A percentile compares a stretch with the other conserved stretches of the same genome.
These are phyloP conservation scores for Parazoanthus darwini DNA, from an alignment of 92 coral and sea anemone genomes.

Conservation along the genomic window DNA sequence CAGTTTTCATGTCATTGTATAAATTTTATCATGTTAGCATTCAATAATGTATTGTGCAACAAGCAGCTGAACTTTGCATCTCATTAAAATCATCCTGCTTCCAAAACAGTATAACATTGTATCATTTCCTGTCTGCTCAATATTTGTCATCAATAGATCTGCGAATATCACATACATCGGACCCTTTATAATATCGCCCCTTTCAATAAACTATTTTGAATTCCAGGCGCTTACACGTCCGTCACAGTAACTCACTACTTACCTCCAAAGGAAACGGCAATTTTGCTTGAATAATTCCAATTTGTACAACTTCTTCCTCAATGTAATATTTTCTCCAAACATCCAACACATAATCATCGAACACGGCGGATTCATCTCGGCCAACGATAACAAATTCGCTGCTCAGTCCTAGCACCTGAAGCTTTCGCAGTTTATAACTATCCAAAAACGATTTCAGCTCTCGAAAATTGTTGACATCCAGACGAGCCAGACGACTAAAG, in stretches of 20 bases:
- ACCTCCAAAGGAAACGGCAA: constrained; percentile 89
- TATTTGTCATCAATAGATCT: not conserved
- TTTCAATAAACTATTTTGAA: not conserved
- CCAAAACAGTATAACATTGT: not conserved
- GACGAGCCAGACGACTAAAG: constrained; percentile 69
- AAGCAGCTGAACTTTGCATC: not conserved
- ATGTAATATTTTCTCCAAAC: constrained; percentile 89
- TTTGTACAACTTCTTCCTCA: constrained; percentile 82
- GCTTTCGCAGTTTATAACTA: constrained; percentile 76
- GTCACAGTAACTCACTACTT: not conserved
- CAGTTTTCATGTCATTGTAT: no score
- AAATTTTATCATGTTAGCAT: no score
- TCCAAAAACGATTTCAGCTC: constrained; percentile 60
- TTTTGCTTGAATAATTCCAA: constrained; percentile 80
- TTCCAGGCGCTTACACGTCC: not conserved
- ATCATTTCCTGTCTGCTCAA: no score
- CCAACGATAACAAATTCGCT: constrained; percentile 82
- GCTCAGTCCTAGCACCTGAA: constrained; percentile 68
- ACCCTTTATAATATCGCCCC: not conserved
- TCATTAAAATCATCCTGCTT: not conserved
- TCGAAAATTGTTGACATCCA: constrained; percentile 67
- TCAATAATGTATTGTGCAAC: no score
- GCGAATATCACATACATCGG: not conserved
- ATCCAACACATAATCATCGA: constrained; percentile 80
- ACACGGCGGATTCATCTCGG: constrained; percentile 79